Base-by-base conservation (phyloP, 1,140 invertebrate species). In the Drosophila nigrodunni region DNA sequence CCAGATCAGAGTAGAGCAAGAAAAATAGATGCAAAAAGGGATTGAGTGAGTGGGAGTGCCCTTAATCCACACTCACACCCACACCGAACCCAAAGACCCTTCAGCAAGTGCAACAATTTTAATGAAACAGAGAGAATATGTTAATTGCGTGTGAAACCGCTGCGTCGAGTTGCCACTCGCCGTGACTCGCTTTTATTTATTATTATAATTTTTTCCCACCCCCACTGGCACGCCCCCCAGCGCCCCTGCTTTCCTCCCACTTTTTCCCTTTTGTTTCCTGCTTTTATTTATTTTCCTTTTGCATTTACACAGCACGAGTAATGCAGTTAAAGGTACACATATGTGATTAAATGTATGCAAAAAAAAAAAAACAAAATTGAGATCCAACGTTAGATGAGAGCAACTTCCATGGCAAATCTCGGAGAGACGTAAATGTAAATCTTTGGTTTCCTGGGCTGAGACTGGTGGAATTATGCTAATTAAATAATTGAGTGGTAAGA, bases 91-190 rank as follows among this genome's bases (percentile, higher is more conserved):
- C 25, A 6, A 30, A 30, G 25, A 44, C 50, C 76, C 66, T 70
- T 74, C 68, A 64, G 75, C 79, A 77, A 82, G 74, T 82, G 82
- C 79, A 88, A 70, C 68, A 88, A 82, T 87, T 87, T 87, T 80
- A 87, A 88, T 88, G 80, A 78, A 83, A 83, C 80, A 78, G 80
- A 83, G 83, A 80, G 83, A 87, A 87, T 83, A 83, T 89, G 85
- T 89, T 88, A 88, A 88, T 88, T 88, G 83, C 77, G 83, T 89
- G 83, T 89, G 83, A 88, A 88, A 88, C 83, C 83, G 85, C 85
- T 79, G 83, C 77, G 62, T 69, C 60, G 76, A 79, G 83, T 80
- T 75, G 82, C 83, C 75, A 87, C 74, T 82, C 74, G 68, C 62
- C 43, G 58, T 58, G 71, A 79, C 68, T 77, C 67, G 65, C 76